Percentiles rank a stretch among this genome's conserved stretches.
phyloP scores from a whole-genome alignment of 2,113 vertebrate species.

The Capra hircus region DNA sequence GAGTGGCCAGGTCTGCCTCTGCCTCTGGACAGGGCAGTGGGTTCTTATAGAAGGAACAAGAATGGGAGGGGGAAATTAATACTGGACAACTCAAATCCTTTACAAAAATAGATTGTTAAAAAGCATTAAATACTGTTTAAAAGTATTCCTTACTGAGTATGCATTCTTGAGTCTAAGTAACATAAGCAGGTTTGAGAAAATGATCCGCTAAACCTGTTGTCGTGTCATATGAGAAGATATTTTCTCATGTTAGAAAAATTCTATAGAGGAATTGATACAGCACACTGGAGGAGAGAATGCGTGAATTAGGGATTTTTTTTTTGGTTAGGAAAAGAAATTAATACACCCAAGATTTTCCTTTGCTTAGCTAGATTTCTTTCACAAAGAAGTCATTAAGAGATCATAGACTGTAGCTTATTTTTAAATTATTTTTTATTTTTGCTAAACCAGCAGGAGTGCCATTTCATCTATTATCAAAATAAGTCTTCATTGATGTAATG shows the following conservation, averaged over 20 bases:
- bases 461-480: not conserved
- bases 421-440: not conserved
- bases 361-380: not conserved
- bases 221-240: not conserved
- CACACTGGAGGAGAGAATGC: not conserved
- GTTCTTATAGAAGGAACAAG: not conserved
- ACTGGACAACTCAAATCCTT: not conserved
- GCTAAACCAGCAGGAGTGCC: not conserved
- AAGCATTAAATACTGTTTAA: not conserved
- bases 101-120: not conserved
- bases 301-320: not conserved
- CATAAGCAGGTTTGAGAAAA: constrained; percentile 5
- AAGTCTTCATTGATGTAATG: not conserved
- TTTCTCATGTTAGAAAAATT: constrained; percentile 9
- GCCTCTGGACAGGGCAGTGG: not conserved
- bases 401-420: not conserved
- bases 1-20: not conserved
- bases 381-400: not conserved
- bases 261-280: not conserved
- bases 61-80: not conserved
- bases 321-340: not conserved
- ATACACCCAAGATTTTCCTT: not conserved
- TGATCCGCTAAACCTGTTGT: not conserved
- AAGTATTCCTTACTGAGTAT: not conserved
- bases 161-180: not conserved